A percentile compares a stretch with the other conserved stretches of the same genome.
These are phyloP conservation scores for Monoplex corrugatus DNA, from an alignment of 2,888 invertebrate species.

Conservation along the genomic window DNA sequence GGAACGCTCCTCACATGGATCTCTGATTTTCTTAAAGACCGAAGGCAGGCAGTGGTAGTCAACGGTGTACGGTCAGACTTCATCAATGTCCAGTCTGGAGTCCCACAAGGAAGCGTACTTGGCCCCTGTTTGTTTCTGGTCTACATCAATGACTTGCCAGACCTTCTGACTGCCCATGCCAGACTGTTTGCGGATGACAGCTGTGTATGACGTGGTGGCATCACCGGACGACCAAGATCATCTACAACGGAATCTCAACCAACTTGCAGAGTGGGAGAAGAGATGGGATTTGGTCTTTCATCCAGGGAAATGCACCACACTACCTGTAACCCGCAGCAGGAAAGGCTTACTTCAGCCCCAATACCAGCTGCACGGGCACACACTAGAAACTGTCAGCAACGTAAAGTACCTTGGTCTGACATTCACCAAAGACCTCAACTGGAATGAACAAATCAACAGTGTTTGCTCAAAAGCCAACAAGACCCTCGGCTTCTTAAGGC, in stretches of 20 bases:
- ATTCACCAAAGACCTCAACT: not conserved
- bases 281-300: conserved; percentile 4
- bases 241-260: not conserved
- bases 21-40: not conserved
- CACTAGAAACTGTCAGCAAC: not conserved
- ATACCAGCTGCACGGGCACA: not conserved
- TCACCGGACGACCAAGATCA: not conserved
- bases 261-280: not conserved
- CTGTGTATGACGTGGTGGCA: not conserved
- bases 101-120: conserved; percentile 3
- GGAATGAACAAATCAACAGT: not conserved
- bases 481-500: not conserved
- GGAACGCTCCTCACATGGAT: conserved; percentile 22
- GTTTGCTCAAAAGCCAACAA: not conserved
- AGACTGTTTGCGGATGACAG: conserved; percentile 6
- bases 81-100: not conserved
- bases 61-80: not conserved
- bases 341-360: not conserved
- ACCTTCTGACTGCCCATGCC: conserved; percentile 15
- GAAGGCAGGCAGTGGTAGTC: conserved; percentile 37
- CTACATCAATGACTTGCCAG: conserved; percentile 10
- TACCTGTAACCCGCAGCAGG: conserved; percentile 25
- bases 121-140: conserved; percentile 12
- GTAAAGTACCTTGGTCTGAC: not conserved
- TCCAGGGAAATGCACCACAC: too few relatives aligned